Base-by-base conservation (phyloP, 2,113 vertebrate genomes). In the Charadrius vociferus region DNA sequence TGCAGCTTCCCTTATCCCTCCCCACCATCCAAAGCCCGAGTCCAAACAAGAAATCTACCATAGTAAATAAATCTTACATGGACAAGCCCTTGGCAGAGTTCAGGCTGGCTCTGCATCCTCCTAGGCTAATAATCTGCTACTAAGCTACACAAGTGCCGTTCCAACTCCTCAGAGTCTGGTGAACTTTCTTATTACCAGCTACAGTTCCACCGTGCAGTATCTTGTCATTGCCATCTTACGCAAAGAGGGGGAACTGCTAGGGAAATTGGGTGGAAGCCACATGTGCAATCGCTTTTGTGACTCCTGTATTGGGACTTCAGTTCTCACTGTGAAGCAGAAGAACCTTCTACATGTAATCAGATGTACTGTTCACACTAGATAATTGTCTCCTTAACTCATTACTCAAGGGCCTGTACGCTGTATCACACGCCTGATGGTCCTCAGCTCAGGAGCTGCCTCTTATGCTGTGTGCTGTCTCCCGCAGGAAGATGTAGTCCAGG, bases 341-440 rank as follows among this genome's bases (percentile, higher is more conserved):
- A 81, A 61, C 39, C 37, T 47, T 61, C 71, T 70, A 45, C 30
- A 20, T 21, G 47, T 36, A 90, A 37, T 50, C 55, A 55, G 72
- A 59, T 13, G 30, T 22, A 56, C 21, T 0, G 0, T 53, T 70
- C 50, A 66, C 10, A 4, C 13, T 2, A 47, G 61, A 9, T n/a
- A 41, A 66, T 32, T 49, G 20, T 27, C 58, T 79, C 47, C 41
- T 70, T 4, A 58, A 41, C 58, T 55, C 41, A 19, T 29, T 67
- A 50, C 43, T 81, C 73, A 62, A 37, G 61, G 30, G 26, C 7
- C 29, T 24, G 10, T 20, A 11, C 22, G 17, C 53, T 67, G 45
- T 37, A 37, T 22, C 66, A 71, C 41, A 4, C 7, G 30, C 32
- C 34, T 32, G 43, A 50, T 63, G 11, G 56, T 62, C 50, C 41